These are phyloP conservation scores for Ligdia adustata DNA, from an alignment of 2,888 invertebrate genomes.

Conservation along the genomic window DNA sequence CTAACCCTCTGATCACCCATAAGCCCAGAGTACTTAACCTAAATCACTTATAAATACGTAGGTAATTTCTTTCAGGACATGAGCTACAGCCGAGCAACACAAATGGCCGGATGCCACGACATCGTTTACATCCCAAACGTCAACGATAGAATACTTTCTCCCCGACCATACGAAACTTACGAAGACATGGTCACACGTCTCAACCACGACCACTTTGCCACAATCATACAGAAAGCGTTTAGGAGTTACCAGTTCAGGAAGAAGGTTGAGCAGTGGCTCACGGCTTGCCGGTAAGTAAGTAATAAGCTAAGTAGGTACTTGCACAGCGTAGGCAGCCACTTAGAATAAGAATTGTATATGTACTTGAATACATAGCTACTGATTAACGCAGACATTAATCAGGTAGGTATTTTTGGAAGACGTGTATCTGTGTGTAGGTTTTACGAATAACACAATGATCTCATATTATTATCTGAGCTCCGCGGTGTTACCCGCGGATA, in stretches of 20 bases:
- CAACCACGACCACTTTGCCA: slow-evolving; percentile 82
- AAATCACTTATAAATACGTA: background rate
- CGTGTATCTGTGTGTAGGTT: too few relatives aligned
- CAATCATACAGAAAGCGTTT: slow-evolving; percentile 87
- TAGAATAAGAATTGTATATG: too few relatives aligned
- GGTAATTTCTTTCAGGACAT: slow-evolving; percentile 70
- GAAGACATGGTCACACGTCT: slow-evolving; percentile 84
- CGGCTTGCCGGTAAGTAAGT: slow-evolving; percentile 63
- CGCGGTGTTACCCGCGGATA: too few relatives aligned
- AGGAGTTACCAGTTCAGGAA: slow-evolving; percentile 81
- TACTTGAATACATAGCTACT: too few relatives aligned
- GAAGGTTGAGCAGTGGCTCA: slow-evolving; percentile 66
- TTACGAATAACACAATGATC: too few relatives aligned
- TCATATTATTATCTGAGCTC: too few relatives aligned
- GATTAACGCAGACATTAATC: too few relatives aligned
- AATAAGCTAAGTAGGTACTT: background rate
- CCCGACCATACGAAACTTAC: slow-evolving; percentile 86
- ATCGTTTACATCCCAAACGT: slow-evolving; percentile 85
- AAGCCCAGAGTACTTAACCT: too few relatives aligned
- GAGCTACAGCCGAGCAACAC: slow-evolving; percentile 82
- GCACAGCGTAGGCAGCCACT: background rate
- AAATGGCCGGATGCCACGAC: slow-evolving; percentile 76
- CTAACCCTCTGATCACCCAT: too few relatives aligned
- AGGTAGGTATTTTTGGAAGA: too few relatives aligned
- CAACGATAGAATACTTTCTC: slow-evolving; percentile 84